Base-by-base conservation (phyloP, 2,888 invertebrate species). In the Merodon equestris region DNA sequence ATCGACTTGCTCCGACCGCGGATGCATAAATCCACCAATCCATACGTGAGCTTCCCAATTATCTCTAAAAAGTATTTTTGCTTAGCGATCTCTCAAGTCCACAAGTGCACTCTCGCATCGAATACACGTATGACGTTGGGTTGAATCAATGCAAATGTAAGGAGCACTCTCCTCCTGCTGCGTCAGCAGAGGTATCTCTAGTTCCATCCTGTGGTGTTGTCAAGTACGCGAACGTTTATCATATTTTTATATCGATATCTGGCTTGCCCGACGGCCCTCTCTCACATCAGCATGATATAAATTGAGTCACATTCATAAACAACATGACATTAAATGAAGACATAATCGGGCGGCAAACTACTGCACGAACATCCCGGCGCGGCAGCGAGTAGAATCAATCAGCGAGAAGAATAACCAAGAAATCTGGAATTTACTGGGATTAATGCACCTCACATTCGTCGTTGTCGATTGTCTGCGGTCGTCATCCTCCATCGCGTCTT, bases 321-420 rank as follows among this genome's bases (percentile, higher is more conserved):
- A 74, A 74, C 79, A 54, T 70, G 79, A 79, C 79, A 74, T 79
- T 68, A 79, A 79, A 79, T 79, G 79, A 79, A 79, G 79, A 79
- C 79, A 79, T 79, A 79, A 79, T 79, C 79, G 74, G 74, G 79
- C 74, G 79, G 79, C 74, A 66, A 64, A 60, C 74, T 47, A 68
- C 68, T 58, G 38, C 67, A 27, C 3, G 7, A 7, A 27, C 27
- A 27, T 27, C 3, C 27, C 27, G 7, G 27, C 2, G 40, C 7
- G 40, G n/a, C n/a, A 15, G 54, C 71, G 45, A 66, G 34, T 56
- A 57, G 72, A 77, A 77, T 77, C 77, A 77, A 77, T 77, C 77
- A 63, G 61, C 53, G 44, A 36, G 9, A 61, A 48, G 34, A 42
- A 57, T 42, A 34, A 38, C 42, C 56, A 13, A 27, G 36, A 42